These are phyloP conservation scores for Sebastes matsubarae DNA, from an alignment of 2,797 vertebrate species.

Conservation along the genomic window DNA sequence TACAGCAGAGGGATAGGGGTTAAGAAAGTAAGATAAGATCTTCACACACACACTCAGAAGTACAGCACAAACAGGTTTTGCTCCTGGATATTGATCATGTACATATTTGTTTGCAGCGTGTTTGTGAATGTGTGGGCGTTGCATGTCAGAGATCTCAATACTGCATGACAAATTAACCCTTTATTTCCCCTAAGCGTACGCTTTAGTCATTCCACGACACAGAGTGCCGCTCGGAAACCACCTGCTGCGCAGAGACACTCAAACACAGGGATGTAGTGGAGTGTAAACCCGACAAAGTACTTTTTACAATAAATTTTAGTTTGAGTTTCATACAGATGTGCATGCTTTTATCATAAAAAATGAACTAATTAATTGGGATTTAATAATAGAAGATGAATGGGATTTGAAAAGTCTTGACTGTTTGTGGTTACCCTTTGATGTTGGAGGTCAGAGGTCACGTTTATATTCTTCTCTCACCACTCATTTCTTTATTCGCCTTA, in stretches of 20 bases:
- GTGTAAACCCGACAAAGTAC: neutral
- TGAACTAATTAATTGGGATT: neutral
- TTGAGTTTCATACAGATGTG: neutral
- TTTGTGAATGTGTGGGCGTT: conserved; percentile 51
- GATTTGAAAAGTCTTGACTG: neutral
- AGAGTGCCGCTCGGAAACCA: conserved; percentile 64
- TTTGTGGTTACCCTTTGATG: neutral
- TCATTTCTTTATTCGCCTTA: neutral
- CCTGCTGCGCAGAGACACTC: conserved; percentile 43
- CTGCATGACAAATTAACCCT: conserved; percentile 66
- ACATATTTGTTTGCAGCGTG: conserved; percentile 39
- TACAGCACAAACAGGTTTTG: conserved; percentile 14
- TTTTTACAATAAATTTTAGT: neutral
- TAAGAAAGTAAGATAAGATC: conserved; percentile 33
- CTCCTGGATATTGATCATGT: conserved; percentile 41
- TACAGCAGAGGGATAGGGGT: conserved; percentile 22
- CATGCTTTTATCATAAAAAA: neutral
- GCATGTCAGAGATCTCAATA: conserved; percentile 22
- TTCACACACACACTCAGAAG: neutral
- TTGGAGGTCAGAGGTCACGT: neutral
- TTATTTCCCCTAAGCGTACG: conserved; percentile 46
- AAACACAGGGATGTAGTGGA: conserved; percentile 30
- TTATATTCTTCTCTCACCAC: neutral
- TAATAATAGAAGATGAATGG: neutral
- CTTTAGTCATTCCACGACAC: conserved; percentile 70